Conservation (phyloP, 2,113 vertebrate genomes). For the Anseranas semipalmata region DNA sequence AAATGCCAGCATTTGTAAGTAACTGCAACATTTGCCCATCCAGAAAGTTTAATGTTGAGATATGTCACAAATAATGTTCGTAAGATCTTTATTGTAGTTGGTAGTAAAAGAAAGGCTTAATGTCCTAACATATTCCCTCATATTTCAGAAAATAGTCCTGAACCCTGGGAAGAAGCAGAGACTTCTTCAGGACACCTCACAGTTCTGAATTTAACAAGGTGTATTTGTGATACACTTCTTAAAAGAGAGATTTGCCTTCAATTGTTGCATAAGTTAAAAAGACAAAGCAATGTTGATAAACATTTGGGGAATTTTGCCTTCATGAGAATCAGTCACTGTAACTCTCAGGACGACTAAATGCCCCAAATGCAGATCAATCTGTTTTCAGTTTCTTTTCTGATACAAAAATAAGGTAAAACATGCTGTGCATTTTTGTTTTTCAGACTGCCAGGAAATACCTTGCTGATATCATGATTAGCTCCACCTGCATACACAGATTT, state of each 20-base stretch:
- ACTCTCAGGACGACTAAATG: background rate
- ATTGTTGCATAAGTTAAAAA: background rate
- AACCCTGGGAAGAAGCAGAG: background rate
- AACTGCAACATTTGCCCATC: background rate
- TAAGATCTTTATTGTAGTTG: background rate
- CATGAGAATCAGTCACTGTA: background rate
- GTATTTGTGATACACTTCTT: background rate
- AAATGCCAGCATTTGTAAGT: background rate
- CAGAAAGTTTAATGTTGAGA: background rate
- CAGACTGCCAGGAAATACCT: background rate
- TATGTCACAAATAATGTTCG: background rate
- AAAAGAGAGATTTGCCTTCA: background rate
- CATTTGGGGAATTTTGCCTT: background rate
- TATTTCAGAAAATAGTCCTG: background rate
- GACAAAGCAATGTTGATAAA: background rate
- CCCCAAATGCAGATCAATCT: background rate
- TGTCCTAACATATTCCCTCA: too few species aligned
- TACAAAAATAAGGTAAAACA: background rate
- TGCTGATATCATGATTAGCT: background rate
- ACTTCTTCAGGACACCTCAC: background rate
- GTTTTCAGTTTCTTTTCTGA: background rate
- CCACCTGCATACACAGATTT: background rate
- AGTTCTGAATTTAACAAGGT: background rate
- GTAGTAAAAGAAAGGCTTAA: background rate
- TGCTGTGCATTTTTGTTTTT: background rate